A percentile compares a stretch with the other conserved stretches of the same genome.
These are phyloP conservation scores for Bombus breviceps DNA, from an alignment of 1,140 invertebrate species.

Conservation along the genomic window DNA sequence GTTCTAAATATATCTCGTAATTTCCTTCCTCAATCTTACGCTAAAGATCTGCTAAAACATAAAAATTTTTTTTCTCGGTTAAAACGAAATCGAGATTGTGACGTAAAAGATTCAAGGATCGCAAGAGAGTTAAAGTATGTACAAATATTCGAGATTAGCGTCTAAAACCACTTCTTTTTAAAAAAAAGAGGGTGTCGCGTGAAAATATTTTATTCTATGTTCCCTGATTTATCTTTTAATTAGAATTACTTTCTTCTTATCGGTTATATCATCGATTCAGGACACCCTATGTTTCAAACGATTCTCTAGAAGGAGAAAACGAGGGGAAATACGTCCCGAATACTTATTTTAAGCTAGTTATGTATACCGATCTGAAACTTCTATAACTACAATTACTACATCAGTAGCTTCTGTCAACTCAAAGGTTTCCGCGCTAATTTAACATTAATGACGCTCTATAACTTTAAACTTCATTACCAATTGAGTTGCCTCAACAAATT, in stretches of 20 bases:
- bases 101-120: too few species aligned
- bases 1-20: too few species aligned
- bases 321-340: background rate
- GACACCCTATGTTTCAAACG: background rate
- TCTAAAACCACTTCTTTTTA: too few species aligned
- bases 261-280: background rate
- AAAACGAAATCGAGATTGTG: too few species aligned
- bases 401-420: background rate
- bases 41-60: too few species aligned
- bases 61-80: too few species aligned
- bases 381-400: background rate
- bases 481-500: background rate
- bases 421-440: background rate
- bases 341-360: background rate
- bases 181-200: too few species aligned
- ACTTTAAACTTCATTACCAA: background rate
- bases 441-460: background rate
- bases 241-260: background rate
- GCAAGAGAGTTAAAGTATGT: too few species aligned
- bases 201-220: too few species aligned
- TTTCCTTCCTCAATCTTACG: too few species aligned
- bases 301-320: background rate
- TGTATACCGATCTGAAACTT: conserved; percentile 5
- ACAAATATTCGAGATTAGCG: too few species aligned
- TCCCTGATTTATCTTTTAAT: too few species aligned